Evolutionary conservation across 1,140 invertebrate genomes (phyloP).

Genomic region (Xylocopa sonorina): DNA sequence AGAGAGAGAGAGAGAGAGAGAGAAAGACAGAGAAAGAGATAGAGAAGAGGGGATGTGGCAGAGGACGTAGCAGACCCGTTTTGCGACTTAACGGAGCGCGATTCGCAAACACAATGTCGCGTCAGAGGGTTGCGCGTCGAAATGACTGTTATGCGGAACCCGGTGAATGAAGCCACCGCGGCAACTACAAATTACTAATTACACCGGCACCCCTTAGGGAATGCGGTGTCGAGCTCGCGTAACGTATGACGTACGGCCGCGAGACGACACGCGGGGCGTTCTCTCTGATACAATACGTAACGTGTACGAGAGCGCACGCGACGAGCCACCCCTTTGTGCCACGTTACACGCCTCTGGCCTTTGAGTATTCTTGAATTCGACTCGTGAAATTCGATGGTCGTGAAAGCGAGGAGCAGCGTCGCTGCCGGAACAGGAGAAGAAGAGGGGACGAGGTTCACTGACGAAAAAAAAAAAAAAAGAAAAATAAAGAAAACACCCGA

Average conservation of each 20-base stretch:
- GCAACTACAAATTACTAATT: constrained; percentile 63
- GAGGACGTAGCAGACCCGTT: constrained; percentile 26
- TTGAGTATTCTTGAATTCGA: constrained; percentile 49
- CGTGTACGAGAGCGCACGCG: not conserved
- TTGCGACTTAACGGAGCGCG: constrained; percentile 39
- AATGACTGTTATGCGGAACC: constrained; percentile 58
- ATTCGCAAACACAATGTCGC: constrained; percentile 23
- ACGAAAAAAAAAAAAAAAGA: not conserved
- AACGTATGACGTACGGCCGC: constrained; percentile 37
- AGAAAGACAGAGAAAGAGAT: no score
- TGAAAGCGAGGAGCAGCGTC: no score
- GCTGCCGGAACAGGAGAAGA: no score
- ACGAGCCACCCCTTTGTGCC: constrained; percentile 34
- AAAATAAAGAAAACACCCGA: not conserved
- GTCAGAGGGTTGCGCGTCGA: constrained; percentile 9
- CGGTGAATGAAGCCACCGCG: constrained; percentile 51
- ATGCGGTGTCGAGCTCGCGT: constrained; percentile 53
- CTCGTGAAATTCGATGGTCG: constrained; percentile 41
- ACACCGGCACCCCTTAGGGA: constrained; percentile 56
- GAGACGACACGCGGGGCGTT: constrained; percentile 43
- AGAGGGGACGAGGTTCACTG: not conserved
- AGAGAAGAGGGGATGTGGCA: no score
- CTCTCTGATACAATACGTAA: constrained; percentile 40
- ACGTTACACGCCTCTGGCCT: constrained; percentile 6
- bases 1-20: no score